Evolutionary conservation across 92 coral and sea anemone genomes (phyloP).

Genomic region (Paragorgia papillata): DNA sequence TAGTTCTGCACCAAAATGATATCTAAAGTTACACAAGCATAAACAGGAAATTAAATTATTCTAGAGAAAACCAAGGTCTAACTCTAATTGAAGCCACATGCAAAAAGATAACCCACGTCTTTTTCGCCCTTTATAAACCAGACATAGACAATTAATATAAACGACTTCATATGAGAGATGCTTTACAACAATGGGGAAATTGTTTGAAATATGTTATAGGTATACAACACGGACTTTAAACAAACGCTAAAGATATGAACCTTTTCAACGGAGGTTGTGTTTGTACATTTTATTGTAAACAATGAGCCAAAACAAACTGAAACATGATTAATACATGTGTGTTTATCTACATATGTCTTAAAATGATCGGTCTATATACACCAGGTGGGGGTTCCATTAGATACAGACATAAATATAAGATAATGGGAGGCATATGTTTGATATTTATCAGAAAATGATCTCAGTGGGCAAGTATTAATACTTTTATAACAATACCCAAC

Average conservation of each 20-base stretch:
- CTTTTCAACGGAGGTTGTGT: too few relatives aligned
- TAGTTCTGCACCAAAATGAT: not conserved
- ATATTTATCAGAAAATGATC: slow-evolving; percentile 34
- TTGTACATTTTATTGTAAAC: too few relatives aligned
- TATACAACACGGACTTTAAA: too few relatives aligned
- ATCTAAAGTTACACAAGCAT: not conserved
- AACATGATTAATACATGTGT: too few relatives aligned
- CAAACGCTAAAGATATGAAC: too few relatives aligned
- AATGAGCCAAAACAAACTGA: too few relatives aligned
- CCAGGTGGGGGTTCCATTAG: slow-evolving; percentile 22
- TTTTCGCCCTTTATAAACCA: not conserved
- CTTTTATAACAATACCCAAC: not conserved
- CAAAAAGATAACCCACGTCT: not conserved
- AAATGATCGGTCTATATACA: not conserved
- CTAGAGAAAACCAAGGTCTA: not conserved
- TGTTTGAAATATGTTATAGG: too few relatives aligned
- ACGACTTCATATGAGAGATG: not conserved
- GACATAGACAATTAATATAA: not conserved
- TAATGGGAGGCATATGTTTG: slow-evolving; percentile 11
- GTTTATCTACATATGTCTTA: not conserved
- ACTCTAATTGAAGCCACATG: not conserved
- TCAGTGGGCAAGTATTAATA: not conserved
- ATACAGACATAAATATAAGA: slow-evolving; percentile 1
- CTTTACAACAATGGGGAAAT: not conserved
- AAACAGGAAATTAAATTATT: slow-evolving; percentile 14